Evolutionary conservation across 2,797 vertebrate genomes (phyloP).

Genomic region (Trichosurus vulpecula): DNA sequence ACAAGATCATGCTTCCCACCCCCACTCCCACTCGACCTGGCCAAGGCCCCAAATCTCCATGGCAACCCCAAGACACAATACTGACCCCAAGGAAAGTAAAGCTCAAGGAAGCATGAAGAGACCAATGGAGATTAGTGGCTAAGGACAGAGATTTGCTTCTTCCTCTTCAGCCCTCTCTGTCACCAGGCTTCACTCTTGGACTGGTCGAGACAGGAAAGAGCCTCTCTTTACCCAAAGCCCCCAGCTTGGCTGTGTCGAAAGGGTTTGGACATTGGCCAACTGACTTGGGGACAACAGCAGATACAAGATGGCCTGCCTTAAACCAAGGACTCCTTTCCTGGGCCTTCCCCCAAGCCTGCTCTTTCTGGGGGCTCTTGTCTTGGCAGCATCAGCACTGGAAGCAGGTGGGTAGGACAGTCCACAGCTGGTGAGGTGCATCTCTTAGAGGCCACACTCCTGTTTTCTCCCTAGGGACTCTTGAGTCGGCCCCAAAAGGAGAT

Average conservation of each 20-base stretch:
- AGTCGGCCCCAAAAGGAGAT: background rate
- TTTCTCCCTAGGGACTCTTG: background rate
- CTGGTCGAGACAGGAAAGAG: background rate
- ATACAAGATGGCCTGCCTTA: conserved; percentile 12
- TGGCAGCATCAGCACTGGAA: conserved; percentile 50
- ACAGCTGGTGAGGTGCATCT: background rate
- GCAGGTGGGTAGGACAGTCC: conserved; percentile 65
- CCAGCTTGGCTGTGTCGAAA: background rate
- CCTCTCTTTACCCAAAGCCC: background rate
- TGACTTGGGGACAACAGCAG: background rate
- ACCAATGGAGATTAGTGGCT: background rate
- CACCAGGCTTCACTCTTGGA: background rate
- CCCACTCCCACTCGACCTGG: background rate
- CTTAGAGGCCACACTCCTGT: background rate
- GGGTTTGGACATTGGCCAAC: background rate
- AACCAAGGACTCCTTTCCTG: background rate
- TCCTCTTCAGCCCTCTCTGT: background rate
- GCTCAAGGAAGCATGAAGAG: background rate
- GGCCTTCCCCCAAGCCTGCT: conserved; percentile 52
- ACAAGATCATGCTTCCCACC: conserved; percentile 22
- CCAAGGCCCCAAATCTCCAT: conserved; percentile 60
- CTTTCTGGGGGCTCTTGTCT: conserved; percentile 13
- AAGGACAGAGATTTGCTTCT: background rate
- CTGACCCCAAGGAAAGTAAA: conserved; percentile 40
- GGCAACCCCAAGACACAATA: conserved; percentile 67